Conservation (phyloP, 2,797 vertebrate genomes). For the Falco naumanni region DNA sequence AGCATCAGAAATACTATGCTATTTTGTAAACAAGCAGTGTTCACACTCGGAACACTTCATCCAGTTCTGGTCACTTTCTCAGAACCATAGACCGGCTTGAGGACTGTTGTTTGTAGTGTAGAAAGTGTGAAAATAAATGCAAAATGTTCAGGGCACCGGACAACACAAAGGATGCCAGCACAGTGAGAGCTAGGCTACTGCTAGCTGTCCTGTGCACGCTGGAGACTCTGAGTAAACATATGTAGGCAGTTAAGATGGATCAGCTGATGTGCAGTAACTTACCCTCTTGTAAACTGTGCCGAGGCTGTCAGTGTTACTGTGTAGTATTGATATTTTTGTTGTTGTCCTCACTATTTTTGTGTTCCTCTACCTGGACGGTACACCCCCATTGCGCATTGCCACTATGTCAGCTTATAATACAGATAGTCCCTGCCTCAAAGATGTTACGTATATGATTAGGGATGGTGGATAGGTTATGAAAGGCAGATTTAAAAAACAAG, state of each 20-base stretch:
- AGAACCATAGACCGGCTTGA: neutral
- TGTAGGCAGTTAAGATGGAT: neutral
- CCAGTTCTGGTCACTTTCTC: neutral
- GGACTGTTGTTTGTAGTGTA: neutral
- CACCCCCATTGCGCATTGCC: neutral
- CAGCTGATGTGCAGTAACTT: neutral
- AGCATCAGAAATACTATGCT: neutral
- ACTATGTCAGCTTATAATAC: fast-evolving
- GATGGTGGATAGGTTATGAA: neutral
- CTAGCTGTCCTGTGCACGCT: neutral
- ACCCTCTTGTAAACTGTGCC: neutral
- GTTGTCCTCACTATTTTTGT: neutral
- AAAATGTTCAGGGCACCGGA: neutral
- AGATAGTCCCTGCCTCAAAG: neutral
- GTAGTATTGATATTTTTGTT: neutral
- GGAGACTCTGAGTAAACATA: neutral
- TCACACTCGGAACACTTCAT: neutral
- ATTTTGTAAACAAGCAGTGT: neutral
- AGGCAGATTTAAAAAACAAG: neutral
- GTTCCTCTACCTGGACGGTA: too few species aligned
- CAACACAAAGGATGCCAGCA: neutral
- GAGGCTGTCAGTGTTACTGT: neutral
- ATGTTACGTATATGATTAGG: neutral
- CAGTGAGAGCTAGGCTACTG: neutral
- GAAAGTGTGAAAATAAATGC: neutral